Percentiles rank a stretch among this genome's conserved stretches.
Conservation (phyloP, 2,113 vertebrate species). For the Albula goreensis region DNA sequence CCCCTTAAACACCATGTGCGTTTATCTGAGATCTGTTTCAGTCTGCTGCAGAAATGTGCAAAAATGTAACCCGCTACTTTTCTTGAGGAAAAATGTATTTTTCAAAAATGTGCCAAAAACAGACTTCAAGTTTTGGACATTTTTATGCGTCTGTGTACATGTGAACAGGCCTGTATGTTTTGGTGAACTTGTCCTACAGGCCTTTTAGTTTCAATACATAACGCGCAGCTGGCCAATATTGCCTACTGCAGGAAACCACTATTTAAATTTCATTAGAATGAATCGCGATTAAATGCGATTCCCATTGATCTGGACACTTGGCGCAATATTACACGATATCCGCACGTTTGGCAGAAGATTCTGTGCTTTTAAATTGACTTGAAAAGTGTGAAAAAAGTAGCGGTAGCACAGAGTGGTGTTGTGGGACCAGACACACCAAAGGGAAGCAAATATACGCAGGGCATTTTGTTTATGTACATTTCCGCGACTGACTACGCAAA, state of each 20-base stretch:
- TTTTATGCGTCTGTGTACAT: background rate
- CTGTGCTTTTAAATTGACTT: background rate
- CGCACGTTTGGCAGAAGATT: too few relatives aligned
- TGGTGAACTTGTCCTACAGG: background rate
- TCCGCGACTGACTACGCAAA: background rate
- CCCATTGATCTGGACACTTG: background rate
- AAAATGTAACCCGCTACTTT: background rate
- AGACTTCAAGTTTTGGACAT: background rate
- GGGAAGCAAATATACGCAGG: background rate
- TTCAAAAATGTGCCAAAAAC: background rate
- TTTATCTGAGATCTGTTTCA: background rate
- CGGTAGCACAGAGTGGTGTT: background rate
- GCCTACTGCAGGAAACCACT: background rate
- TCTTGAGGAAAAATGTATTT: background rate
- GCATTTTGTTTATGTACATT: background rate
- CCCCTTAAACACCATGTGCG: too few relatives aligned
- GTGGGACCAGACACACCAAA: background rate
- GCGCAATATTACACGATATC: too few relatives aligned
- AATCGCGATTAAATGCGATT: background rate
- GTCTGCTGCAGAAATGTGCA: background rate
- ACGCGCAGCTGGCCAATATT: background rate
- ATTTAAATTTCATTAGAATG: background rate
- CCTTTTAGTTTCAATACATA: background rate
- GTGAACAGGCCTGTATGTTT: background rate
- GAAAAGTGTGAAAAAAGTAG: background rate